Conservation (phyloP, 2,797 vertebrate species). For the Sternotherus odoratus region DNA sequence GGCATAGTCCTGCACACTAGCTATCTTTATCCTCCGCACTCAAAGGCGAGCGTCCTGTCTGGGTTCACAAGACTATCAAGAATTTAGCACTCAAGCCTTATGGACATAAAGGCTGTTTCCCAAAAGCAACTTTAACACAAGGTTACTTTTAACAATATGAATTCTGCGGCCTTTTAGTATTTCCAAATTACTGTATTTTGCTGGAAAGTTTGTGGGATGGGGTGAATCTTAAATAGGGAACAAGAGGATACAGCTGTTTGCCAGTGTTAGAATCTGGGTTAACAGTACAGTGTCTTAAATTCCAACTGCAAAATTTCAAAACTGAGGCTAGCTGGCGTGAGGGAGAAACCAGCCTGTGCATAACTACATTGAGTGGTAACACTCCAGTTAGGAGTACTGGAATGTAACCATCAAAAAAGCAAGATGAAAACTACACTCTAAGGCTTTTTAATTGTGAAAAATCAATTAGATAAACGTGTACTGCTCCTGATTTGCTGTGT, state of each 20-base stretch:
- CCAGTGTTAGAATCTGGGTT: not conserved
- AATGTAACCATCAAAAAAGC: constrained; percentile 8
- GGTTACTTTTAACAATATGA: not conserved
- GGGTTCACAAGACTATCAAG: not conserved
- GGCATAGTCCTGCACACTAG: not conserved
- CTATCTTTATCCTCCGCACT: not conserved
- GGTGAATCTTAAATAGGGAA: not conserved
- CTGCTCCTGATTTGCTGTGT: constrained; percentile 39
- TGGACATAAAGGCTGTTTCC: not conserved
- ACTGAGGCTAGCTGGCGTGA: not conserved
- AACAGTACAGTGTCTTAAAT: constrained; percentile 32
- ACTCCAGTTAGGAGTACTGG: constrained; percentile 19
- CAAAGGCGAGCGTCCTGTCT: not conserved
- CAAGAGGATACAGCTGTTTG: constrained; percentile 11
- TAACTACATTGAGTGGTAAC: constrained; percentile 47
- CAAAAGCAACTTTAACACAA: not conserved
- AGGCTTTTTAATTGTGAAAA: constrained; percentile 67
- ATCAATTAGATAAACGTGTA: constrained; percentile 58
- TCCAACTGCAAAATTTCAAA: constrained; percentile 38
- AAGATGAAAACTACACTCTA: constrained; percentile 47
- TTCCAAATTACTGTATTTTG: not conserved
- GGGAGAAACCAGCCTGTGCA: not conserved
- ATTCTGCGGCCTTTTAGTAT: not conserved
- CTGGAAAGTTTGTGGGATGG: not conserved
- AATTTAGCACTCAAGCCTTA: not conserved